A percentile compares a stretch with the other conserved stretches of the same genome.
Evolutionary conservation across 2,888 invertebrate species (phyloP).

Genomic region (Drosophila emarginata): DNA sequence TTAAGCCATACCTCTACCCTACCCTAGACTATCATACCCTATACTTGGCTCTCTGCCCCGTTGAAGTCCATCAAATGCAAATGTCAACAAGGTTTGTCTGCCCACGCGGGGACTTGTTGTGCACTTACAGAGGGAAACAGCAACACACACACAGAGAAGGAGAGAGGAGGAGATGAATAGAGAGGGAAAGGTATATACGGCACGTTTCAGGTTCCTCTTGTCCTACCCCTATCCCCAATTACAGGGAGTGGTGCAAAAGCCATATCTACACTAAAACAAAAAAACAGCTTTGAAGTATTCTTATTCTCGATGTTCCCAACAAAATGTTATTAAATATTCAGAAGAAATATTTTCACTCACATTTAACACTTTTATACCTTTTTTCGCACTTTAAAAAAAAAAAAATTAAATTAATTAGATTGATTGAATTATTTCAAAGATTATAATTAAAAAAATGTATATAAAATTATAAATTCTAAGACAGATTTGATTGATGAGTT

Average conservation of each 20-base stretch:
- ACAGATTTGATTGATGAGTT: too few relatives aligned
- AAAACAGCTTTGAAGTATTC: background rate
- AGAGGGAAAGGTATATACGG: background rate
- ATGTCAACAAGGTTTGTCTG: slow-evolving; percentile 54
- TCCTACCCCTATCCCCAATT: background rate
- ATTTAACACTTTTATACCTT: background rate
- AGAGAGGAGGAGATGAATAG: background rate
- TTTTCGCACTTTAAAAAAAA: too few relatives aligned
- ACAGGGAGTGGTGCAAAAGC: background rate
- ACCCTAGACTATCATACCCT: background rate
- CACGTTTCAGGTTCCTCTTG: background rate
- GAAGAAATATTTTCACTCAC: background rate
- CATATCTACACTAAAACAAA: slow-evolving; percentile 1
- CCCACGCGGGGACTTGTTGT: slow-evolving; percentile 43
- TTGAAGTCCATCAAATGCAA: slow-evolving; percentile 53
- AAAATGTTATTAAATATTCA: background rate
- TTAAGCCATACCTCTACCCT: slow-evolving; percentile 49
- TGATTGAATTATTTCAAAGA: too few relatives aligned
- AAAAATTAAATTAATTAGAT: too few relatives aligned
- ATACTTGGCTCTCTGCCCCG: background rate
- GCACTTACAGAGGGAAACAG: slow-evolving; percentile 38
- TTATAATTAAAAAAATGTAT: too few relatives aligned
- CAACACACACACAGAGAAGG: slow-evolving; percentile 30
- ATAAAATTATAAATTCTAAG: too few relatives aligned
- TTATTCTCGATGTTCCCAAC: background rate